Percentiles rank a stretch among this genome's conserved stretches.
phyloP scores from a whole-genome alignment of 2,888 invertebrate species.

The Rhorus exstirpatorius region DNA sequence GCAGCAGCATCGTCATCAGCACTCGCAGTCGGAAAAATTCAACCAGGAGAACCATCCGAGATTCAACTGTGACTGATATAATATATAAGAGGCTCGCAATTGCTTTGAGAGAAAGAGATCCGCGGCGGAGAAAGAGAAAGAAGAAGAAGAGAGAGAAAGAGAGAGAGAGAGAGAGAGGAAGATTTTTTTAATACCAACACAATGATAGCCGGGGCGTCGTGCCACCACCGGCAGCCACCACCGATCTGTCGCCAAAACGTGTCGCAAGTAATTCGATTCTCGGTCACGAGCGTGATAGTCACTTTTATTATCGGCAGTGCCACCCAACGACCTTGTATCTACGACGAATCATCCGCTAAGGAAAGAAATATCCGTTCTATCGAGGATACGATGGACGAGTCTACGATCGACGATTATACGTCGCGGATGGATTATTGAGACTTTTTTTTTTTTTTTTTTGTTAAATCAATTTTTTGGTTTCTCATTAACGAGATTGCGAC shows the following conservation, averaged over 20 bases:
- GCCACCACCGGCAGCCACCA: slow-evolving; percentile 71
- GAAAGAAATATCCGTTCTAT: slow-evolving; percentile 58
- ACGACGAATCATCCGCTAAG: slow-evolving; percentile 49
- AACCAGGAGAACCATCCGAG: slow-evolving; percentile 39
- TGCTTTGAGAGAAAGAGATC: slow-evolving; percentile 50
- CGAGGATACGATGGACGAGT: slow-evolving; percentile 54
- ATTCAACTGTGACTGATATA: slow-evolving; percentile 59
- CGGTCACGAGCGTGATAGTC: slow-evolving; percentile 78
- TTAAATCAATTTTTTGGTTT: not conserved
- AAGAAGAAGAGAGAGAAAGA: slow-evolving; percentile 10
- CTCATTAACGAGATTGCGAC: slow-evolving; percentile 19
- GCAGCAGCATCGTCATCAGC: slow-evolving; percentile 7
- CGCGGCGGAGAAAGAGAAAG: slow-evolving; percentile 22
- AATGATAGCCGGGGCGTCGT: slow-evolving; percentile 70
- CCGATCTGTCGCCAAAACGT: slow-evolving; percentile 78
- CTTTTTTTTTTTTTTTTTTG: not conserved
- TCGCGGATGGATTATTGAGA: slow-evolving; percentile 40
- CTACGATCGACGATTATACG: slow-evolving; percentile 42
- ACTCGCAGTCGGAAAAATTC: slow-evolving; percentile 18
- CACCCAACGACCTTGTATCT: slow-evolving; percentile 74
- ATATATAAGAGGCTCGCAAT: slow-evolving; percentile 60
- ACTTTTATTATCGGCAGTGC: slow-evolving; percentile 76
- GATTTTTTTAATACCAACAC: slow-evolving; percentile 65
- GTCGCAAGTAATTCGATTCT: slow-evolving; percentile 79
- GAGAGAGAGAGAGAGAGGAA: slow-evolving; percentile 24